Conservation (phyloP, 2,888 invertebrate genomes). For the Agrenia bidenticulata region DNA sequence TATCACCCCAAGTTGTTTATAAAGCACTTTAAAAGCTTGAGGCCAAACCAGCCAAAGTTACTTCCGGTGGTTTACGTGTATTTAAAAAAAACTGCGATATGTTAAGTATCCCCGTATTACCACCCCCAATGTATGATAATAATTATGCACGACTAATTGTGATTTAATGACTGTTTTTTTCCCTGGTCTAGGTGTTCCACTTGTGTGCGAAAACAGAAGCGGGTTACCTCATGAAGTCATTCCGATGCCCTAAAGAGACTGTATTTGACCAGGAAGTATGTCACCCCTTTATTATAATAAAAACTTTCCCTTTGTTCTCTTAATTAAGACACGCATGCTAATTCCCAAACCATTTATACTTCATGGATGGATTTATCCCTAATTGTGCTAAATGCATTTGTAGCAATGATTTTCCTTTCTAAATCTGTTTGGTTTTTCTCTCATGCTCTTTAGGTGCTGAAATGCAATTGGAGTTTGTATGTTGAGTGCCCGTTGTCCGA, state of each 20-base stretch:
- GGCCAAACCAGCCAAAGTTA: too few species aligned
- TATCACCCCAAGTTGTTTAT: too few species aligned
- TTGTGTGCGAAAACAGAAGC: conserved; percentile 87
- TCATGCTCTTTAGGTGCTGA: conserved; percentile 70
- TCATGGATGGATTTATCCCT: too few species aligned
- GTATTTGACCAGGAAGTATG: conserved; percentile 74
- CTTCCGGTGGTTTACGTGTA: too few species aligned
- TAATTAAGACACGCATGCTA: not conserved
- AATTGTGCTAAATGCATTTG: too few species aligned
- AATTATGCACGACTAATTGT: not conserved
- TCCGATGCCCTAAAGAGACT: conserved; percentile 86
- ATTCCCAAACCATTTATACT: not conserved
- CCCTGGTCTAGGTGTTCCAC: conserved; percentile 73
- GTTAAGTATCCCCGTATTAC: not conserved
- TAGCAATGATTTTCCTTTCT: too few species aligned
- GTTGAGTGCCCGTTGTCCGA: conserved; percentile 82
- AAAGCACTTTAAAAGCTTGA: too few species aligned
- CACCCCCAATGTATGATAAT: not conserved
- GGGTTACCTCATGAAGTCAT: conserved; percentile 85
- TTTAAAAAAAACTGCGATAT: too few species aligned
- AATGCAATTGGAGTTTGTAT: conserved; percentile 94
- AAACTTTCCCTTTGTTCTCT: not conserved
- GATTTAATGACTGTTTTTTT: not conserved
- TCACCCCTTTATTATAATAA: conserved; percentile 5
- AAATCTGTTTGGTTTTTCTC: too few species aligned